Evolutionary conservation across 2,888 invertebrate species (phyloP).

Genomic region (Ophioninae sp.): DNA sequence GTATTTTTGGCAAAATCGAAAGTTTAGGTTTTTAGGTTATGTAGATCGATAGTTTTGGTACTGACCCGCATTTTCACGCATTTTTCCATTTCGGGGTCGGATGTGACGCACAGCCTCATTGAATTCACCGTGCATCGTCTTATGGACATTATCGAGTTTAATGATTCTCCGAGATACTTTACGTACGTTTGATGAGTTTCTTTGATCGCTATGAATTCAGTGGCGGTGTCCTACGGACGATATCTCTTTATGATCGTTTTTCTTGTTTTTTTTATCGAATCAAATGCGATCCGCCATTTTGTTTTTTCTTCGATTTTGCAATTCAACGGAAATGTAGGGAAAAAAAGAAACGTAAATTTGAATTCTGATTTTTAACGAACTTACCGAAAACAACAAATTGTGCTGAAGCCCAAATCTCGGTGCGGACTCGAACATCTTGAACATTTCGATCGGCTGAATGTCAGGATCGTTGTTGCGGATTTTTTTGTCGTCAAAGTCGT

Average conservation of each 20-base stretch:
- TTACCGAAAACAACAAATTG: conserved; percentile 91
- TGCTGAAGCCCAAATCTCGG: conserved; percentile 86
- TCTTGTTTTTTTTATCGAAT: not conserved
- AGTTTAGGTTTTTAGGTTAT: no score
- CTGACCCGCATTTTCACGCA: conserved; percentile 94
- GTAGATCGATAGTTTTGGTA: conserved; percentile 37
- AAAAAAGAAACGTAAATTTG: conserved; percentile 4
- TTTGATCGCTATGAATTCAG: conserved; percentile 85
- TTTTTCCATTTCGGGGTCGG: conserved; percentile 93
- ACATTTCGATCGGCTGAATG: conserved; percentile 84
- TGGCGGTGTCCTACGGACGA: conserved; percentile 86
- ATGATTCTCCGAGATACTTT: conserved; percentile 86
- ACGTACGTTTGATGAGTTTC: conserved; percentile 90
- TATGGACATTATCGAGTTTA: conserved; percentile 88
- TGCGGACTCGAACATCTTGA: conserved; percentile 88
- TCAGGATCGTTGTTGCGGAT: conserved; percentile 65
- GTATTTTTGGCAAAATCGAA: no score
- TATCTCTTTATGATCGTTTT: not conserved
- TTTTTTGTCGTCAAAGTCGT: conserved; percentile 48
- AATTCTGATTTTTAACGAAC: conserved; percentile 30
- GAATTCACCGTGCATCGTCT: conserved; percentile 91
- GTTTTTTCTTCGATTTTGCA: conserved; percentile 11
- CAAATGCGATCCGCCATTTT: not conserved
- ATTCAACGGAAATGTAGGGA: conserved; percentile 20
- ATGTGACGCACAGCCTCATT: conserved; percentile 95